These are phyloP conservation scores for Panopea generosa DNA, from an alignment of 2,888 invertebrate genomes.

Conservation along the genomic window DNA sequence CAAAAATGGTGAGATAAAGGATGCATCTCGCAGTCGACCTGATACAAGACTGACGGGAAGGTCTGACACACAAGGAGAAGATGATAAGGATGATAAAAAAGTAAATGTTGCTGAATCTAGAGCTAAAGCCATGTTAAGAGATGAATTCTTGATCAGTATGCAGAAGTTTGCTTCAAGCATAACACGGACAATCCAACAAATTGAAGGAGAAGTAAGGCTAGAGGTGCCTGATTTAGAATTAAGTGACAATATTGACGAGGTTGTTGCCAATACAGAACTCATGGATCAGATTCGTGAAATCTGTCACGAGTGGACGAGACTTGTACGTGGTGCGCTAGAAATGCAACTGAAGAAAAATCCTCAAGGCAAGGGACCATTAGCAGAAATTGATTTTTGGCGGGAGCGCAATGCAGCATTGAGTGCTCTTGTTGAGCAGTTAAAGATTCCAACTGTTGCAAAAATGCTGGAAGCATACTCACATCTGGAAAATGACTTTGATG, in stretches of 20 bases:
- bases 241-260: constrained; percentile 84
- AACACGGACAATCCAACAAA: constrained; percentile 90
- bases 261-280: constrained; percentile 79
- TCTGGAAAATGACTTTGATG: constrained; percentile 88
- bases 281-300: constrained; percentile 86
- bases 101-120: constrained; percentile 78
- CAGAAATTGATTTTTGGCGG: constrained; percentile 95
- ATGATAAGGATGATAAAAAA: constrained; percentile 61
- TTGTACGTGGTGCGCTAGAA: constrained; percentile 81
- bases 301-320: constrained; percentile 87
- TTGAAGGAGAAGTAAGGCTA: constrained; percentile 90
- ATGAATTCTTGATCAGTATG: constrained; percentile 87
- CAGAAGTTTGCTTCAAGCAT: constrained; percentile 87
- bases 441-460: constrained; percentile 89
- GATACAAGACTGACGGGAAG: constrained; percentile 70
- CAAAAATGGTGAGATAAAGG: constrained; percentile 66
- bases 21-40: constrained; percentile 47
- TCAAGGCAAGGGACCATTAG: constrained; percentile 91
- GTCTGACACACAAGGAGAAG: constrained; percentile 49
- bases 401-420: constrained; percentile 92
- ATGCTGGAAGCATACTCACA: constrained; percentile 88
- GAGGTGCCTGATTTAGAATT: constrained; percentile 81
- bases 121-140: constrained; percentile 85
- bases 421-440: constrained; percentile 92
- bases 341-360: constrained; percentile 80